Percentiles rank a stretch among this genome's conserved stretches.
phyloP scores from a whole-genome alignment of 2,113 vertebrate species.

The Proterorhinus semilunaris region DNA sequence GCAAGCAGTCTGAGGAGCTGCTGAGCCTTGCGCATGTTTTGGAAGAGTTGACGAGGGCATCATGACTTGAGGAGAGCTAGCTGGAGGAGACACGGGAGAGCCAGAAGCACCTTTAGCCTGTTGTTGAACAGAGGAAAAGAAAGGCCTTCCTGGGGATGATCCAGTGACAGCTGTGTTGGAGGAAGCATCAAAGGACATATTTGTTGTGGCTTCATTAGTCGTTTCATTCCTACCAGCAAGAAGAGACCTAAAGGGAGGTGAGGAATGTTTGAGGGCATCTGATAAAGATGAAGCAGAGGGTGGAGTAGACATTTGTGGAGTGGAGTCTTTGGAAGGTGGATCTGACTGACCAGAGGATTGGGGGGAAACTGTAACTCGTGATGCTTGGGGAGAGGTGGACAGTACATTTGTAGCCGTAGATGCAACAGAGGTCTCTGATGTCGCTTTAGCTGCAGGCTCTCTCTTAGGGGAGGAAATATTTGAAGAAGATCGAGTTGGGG shows the following conservation, averaged over 20 bases:
- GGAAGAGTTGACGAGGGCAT: conserved; percentile 50
- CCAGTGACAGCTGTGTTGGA: conserved; percentile 30
- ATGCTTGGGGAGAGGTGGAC: conserved; percentile 27
- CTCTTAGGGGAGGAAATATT: conserved; percentile 46
- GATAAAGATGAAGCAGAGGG: conserved; percentile 31
- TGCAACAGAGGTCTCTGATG: conserved; percentile 33
- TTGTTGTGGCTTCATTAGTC: conserved; percentile 25
- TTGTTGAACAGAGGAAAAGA: conserved; percentile 7
- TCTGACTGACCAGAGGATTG: conserved; percentile 25
- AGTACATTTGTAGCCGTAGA: conserved; percentile 32
- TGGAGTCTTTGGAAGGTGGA: conserved; percentile 30
- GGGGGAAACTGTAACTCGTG: conserved; percentile 40
- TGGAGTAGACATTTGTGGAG: conserved; percentile 42
- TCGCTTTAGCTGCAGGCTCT: conserved; percentile 47
- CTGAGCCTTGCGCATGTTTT: conserved; percentile 56
- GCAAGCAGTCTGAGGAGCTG: conserved; percentile 14
- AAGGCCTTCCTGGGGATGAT: conserved; percentile 21
- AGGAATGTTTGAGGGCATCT: conserved; percentile 50
- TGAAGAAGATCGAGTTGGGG: conserved; percentile 33
- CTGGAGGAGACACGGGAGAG: conserved; percentile 21
- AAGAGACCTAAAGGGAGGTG: conserved; percentile 44
- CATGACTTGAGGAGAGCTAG: conserved; percentile 36
- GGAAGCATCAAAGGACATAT: conserved; percentile 31
- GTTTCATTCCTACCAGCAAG: conserved; percentile 31
- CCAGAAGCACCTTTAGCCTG: conserved; percentile 24